A percentile compares a stretch with the other conserved stretches of the same genome.
phyloP scores from a whole-genome alignment of 1,140 invertebrate genomes.

The Saccostrea glomerata region DNA sequence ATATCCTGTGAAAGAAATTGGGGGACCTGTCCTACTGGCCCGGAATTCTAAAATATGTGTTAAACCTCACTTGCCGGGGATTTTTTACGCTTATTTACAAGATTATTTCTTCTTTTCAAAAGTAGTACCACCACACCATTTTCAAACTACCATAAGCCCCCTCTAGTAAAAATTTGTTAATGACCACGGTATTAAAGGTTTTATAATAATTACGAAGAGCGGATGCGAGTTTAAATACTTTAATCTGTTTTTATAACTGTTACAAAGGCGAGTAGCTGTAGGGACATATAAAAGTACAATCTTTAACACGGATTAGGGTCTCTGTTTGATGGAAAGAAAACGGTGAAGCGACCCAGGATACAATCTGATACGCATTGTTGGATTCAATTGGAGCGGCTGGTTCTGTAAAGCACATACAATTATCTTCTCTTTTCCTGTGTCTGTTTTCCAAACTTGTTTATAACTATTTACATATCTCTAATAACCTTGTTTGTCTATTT shows the following conservation, averaged over 20 bases:
- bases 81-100: conserved; percentile 21
- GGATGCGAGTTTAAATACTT: not conserved
- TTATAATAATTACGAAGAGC: not conserved
- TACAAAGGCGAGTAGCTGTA: not conserved
- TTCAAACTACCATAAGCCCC: not conserved
- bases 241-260: not conserved
- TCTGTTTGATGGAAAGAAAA: not conserved
- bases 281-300: not conserved
- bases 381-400: not conserved
- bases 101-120: not conserved
- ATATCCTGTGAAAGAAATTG: not conserved
- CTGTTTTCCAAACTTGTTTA: not conserved
- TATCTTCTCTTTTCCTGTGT: too few relatives aligned
- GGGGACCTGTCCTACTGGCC: not conserved
- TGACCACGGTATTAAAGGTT: conserved; percentile 5
- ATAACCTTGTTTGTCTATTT: not conserved
- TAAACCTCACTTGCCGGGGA: not conserved
- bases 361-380: not conserved
- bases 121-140: not conserved
- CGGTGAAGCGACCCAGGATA: not conserved
- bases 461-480: not conserved
- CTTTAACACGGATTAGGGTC: not conserved
- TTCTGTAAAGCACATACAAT: not conserved
- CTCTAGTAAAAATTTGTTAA: not conserved
- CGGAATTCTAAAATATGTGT: not conserved